Evolutionary conservation across 2,888 invertebrate species (phyloP).

Genomic region (Sialis lutaria): DNA sequence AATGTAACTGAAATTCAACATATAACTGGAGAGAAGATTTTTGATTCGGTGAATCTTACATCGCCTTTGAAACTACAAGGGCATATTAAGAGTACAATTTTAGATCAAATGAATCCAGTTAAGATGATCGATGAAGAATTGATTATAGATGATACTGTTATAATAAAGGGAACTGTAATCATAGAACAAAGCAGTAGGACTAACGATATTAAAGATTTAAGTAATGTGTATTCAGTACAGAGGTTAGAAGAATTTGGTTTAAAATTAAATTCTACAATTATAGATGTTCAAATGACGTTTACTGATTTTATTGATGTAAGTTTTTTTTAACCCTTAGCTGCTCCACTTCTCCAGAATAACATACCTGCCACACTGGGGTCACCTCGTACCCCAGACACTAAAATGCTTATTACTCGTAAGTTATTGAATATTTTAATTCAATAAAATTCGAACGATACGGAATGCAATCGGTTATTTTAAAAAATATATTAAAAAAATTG

Average conservation of each 20-base stretch:
- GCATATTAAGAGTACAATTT: conserved; percentile 24
- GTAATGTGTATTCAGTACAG: conserved; percentile 17
- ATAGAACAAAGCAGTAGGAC: conserved; percentile 24
- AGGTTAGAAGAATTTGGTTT: conserved; percentile 20
- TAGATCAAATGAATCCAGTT: conserved; percentile 27
- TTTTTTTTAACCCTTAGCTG: too few species aligned
- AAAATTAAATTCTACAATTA: conserved; percentile 17
- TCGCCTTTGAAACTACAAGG: conserved; percentile 28
- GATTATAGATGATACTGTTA: conserved; percentile 23
- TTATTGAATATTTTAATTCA: too few species aligned
- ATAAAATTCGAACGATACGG: too few species aligned
- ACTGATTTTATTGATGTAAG: conserved; percentile 20
- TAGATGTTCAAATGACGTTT: conserved; percentile 22
- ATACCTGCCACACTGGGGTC: too few species aligned
- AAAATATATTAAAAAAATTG: too few species aligned
- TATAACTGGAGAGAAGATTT: conserved; percentile 25
- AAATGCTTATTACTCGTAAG: too few species aligned
- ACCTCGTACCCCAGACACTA: too few species aligned
- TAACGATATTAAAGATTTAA: conserved; percentile 17
- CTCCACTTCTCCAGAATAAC: too few species aligned
- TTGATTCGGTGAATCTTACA: conserved; percentile 25
- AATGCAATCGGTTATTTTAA: too few species aligned
- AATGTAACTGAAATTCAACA: conserved; percentile 23
- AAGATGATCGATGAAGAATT: conserved; percentile 25
- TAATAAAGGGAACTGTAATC: conserved; percentile 27